Evolutionary conservation across 2,888 invertebrate species (phyloP), one percentile per base, ranked within the genome.

Genomic region (Scaeva pyrastri): DNA sequence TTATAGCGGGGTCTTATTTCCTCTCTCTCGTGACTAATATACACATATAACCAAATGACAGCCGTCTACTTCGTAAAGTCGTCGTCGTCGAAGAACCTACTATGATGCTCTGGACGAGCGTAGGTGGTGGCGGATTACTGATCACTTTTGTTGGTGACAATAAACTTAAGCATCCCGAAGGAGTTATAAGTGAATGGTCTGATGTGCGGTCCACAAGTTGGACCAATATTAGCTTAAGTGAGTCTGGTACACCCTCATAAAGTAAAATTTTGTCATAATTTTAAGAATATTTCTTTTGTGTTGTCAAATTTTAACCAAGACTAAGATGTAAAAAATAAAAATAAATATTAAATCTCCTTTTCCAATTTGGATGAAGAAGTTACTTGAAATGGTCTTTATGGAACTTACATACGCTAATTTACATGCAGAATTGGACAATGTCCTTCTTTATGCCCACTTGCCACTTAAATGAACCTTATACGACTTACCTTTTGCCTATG

Each of bases 1-100:
- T 2, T 10, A 39, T 39, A 41, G 12, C 12, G 21, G 12, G 23
- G 55, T 64, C n/a, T 26, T 64, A 26, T 26, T 55, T 64, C 26
- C 16, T 64, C 21, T 50, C 10, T 76, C 70, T 64, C 71, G 62
- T 88, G 91, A 91, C 91, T 91, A 91, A 91, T 91, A 91, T 91
- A 91, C 91, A 91, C 91, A 90, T 91, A 91, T 90, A 91, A 91
- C 90, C 90, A 91, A 91, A 91, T 91, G 91, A 91, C 91, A 91
- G 91, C 90, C 91, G 91, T 89, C n/a, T n/a, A n/a, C n/a, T n/a
- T n/a, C n/a, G 90, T 48, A n/a, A 19, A 16, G n/a, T 1, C 5
- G 11, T 43, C 14, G 43, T 5, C 2, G n/a, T n/a, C n/a, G n/a
- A n/a, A n/a, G n/a, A n/a, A n/a, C n/a, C n/a, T n/a, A n/a, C n/a